Evolutionary conservation across 1,140 invertebrate species (phyloP).

Genomic region (Himalopsyche phryganea): DNA sequence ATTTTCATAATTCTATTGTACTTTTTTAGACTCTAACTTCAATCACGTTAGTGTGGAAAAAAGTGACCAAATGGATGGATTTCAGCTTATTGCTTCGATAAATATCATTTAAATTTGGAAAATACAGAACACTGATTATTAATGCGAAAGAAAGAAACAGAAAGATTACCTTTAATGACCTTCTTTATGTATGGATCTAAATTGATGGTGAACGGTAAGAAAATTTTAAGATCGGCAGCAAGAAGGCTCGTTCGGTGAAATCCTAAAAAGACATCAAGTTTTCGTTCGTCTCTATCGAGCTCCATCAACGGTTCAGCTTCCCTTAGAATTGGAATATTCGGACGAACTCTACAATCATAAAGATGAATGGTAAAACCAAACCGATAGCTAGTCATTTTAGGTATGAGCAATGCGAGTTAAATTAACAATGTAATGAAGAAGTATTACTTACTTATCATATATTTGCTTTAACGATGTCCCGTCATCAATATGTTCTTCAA

Average conservation of each 20-base stretch:
- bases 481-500: slow-evolving; percentile 85
- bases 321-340: slow-evolving; percentile 77
- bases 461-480: slow-evolving; percentile 79
- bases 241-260: slow-evolving; percentile 79
- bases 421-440: too few relatives aligned
- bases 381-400: not conserved
- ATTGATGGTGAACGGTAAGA: slow-evolving; percentile 95
- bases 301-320: slow-evolving; percentile 87
- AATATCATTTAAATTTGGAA: too few relatives aligned
- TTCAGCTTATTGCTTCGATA: too few relatives aligned
- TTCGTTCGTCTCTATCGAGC: slow-evolving; percentile 89
- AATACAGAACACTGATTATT: too few relatives aligned
- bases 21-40: too few relatives aligned
- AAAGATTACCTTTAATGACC: slow-evolving; percentile 78
- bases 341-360: slow-evolving; percentile 61
- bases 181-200: slow-evolving; percentile 94
- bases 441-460: slow-evolving; percentile 80
- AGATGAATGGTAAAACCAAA: not conserved
- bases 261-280: slow-evolving; percentile 88
- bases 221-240: slow-evolving; percentile 87
- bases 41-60: too few relatives aligned
- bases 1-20: too few relatives aligned
- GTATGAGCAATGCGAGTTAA: too few relatives aligned
- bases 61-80: too few relatives aligned
- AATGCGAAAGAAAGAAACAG: too few relatives aligned